A percentile compares a stretch with the other conserved stretches of the same genome.
phyloP scores from a whole-genome alignment of 2,113 vertebrate species.

The Phyllopteryx taeniolatus region DNA sequence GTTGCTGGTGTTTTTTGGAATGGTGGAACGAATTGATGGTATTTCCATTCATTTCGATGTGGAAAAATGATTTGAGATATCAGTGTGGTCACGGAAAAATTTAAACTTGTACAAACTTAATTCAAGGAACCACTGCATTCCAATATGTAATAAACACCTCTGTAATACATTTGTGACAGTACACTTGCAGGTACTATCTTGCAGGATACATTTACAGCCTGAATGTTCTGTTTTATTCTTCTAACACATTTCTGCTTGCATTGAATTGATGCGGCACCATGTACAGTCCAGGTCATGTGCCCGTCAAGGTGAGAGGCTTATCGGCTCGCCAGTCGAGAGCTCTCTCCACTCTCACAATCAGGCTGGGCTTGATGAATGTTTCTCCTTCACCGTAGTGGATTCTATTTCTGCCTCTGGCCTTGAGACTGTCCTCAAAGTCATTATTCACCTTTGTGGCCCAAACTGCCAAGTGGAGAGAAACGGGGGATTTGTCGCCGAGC shows the following conservation, averaged over 20 bases:
- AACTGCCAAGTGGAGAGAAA: conserved; percentile 1
- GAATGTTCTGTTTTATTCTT: background rate
- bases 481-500: background rate
- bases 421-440: conserved; percentile 9
- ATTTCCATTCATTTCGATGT: too few species aligned
- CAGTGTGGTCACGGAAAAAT: too few species aligned
- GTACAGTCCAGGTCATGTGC: background rate
- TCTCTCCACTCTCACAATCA: background rate
- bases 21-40: too few species aligned
- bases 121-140: too few species aligned
- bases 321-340: background rate
- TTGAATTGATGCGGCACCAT: background rate
- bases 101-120: too few species aligned
- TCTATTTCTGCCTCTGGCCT: conserved; percentile 2
- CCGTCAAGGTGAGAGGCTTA: conserved; percentile 3
- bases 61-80: too few species aligned
- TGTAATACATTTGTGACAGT: background rate
- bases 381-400: background rate
- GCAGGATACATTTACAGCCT: background rate
- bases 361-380: conserved; percentile 4
- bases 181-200: background rate
- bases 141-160: background rate
- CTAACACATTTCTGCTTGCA: background rate
- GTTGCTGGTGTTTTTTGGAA: too few species aligned
- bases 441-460: background rate